Conservation (phyloP, 2,888 invertebrate genomes). For the Syrphus vitripennis region DNA sequence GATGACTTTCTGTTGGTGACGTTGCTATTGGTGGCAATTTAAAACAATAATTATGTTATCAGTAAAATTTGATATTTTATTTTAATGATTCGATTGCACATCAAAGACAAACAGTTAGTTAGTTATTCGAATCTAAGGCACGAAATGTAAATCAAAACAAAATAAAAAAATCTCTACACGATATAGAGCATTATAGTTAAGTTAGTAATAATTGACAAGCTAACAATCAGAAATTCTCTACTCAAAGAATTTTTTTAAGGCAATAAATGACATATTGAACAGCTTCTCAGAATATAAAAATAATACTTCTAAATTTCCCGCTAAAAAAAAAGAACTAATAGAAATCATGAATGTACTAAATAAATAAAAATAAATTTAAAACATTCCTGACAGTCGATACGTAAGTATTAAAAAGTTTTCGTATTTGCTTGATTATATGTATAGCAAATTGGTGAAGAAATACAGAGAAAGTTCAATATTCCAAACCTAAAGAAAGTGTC, state of each 20-base stretch:
- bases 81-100: slow-evolving; percentile 25
- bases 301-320: neutral
- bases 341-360: too few species aligned
- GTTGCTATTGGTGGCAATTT: slow-evolving; percentile 55
- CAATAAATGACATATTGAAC: slow-evolving; percentile 10
- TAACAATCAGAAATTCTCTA: slow-evolving; percentile 56
- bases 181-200: slow-evolving; percentile 20
- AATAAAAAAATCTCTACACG: slow-evolving; percentile 36
- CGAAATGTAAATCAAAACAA: slow-evolving; percentile 39
- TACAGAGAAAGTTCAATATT: too few species aligned
- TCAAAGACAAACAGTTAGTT: slow-evolving; percentile 62
- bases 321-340: too few species aligned
- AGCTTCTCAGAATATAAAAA: slow-evolving; percentile 17
- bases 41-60: slow-evolving; percentile 30
- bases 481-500: too few species aligned
- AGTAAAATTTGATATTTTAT: slow-evolving; percentile 14
- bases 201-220: slow-evolving; percentile 19
- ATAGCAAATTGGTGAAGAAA: too few species aligned
- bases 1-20: slow-evolving; percentile 73
- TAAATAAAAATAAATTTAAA: too few species aligned
- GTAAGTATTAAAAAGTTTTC: too few species aligned
- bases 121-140: slow-evolving; percentile 57
- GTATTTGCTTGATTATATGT: too few species aligned
- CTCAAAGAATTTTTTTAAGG: neutral
- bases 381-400: too few species aligned